Percentiles rank a stretch among this genome's conserved stretches.
phyloP scores from a whole-genome alignment of 2,888 invertebrate genomes.

The Sepioteuthis lessoniana region DNA sequence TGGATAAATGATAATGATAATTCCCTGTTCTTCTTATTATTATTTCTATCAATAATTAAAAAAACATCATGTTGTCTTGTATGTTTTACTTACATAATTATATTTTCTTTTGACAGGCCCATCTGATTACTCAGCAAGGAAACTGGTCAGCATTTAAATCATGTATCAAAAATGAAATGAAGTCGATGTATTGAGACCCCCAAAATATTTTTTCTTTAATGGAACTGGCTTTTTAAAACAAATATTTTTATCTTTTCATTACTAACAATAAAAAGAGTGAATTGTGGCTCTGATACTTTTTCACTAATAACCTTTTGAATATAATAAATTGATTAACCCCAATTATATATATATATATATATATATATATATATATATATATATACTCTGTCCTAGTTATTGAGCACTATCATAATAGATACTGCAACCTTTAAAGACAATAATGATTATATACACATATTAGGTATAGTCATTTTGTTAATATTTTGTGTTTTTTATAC shows the following conservation, averaged over 20 bases:
- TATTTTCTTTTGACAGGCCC: constrained; percentile 82
- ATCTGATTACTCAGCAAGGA: constrained; percentile 83
- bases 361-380: background rate
- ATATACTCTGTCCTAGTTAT: background rate
- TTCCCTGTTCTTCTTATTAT: no score
- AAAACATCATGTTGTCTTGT: no score
- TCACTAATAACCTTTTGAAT: background rate
- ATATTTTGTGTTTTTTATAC: background rate
- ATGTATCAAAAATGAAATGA: constrained; percentile 93
- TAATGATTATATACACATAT: background rate
- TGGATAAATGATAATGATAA: no score
- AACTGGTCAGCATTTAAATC: constrained; percentile 94
- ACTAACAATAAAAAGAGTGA: background rate
- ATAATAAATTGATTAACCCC: background rate
- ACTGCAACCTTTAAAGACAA: no score
- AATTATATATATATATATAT: background rate
- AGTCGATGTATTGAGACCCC: constrained; percentile 64
- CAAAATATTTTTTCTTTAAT: background rate
- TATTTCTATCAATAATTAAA: no score
- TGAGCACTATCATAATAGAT: no score
- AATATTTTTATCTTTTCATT: background rate
- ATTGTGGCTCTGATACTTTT: background rate
- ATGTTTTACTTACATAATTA: background rate
- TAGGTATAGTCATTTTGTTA: background rate
- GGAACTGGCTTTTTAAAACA: background rate